These are phyloP conservation scores for Paradoxurus hermaphroditus DNA, from an alignment of 2,113 vertebrate species.

Conservation along the genomic window DNA sequence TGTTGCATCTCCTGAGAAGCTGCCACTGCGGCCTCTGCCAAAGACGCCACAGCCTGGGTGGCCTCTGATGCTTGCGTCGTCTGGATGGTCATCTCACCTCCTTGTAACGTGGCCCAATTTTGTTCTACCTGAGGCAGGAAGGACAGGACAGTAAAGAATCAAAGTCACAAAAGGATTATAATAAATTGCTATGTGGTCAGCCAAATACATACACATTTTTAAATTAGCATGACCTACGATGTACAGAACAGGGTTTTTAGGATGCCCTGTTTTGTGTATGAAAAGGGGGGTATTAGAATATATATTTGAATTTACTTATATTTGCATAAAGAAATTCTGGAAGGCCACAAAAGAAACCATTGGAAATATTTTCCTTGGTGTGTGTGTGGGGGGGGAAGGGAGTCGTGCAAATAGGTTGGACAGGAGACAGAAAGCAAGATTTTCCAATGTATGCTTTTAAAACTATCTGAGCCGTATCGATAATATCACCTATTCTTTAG, in stretches of 20 bases:
- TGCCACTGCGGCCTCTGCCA: conserved; percentile 96
- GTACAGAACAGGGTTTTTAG: conserved; percentile 1
- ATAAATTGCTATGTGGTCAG: background rate
- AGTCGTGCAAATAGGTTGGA: background rate
- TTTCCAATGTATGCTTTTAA: background rate
- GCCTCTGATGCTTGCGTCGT: conserved; percentile 97
- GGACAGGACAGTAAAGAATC: background rate
- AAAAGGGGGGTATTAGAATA: background rate
- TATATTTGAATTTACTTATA: conserved; percentile 16
- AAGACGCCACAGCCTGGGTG: conserved; percentile 95
- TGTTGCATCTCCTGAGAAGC: conserved; percentile 96
- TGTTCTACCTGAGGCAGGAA: conserved; percentile 85
- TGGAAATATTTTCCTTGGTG: background rate
- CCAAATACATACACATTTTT: background rate
- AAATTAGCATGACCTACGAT: background rate
- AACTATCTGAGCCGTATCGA: background rate
- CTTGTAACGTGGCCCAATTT: conserved; percentile 97
- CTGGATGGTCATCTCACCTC: conserved; percentile 99
- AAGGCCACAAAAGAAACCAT: conserved; percentile 2
- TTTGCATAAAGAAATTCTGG: conserved; percentile 24
- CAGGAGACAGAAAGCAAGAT: background rate
- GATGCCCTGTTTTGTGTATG: background rate
- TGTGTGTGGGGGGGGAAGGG: background rate
- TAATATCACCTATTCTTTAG: background rate
- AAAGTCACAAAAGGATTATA: background rate